Base-by-base conservation (phyloP, 1,140 invertebrate species). In the Globodera rostochiensis region DNA sequence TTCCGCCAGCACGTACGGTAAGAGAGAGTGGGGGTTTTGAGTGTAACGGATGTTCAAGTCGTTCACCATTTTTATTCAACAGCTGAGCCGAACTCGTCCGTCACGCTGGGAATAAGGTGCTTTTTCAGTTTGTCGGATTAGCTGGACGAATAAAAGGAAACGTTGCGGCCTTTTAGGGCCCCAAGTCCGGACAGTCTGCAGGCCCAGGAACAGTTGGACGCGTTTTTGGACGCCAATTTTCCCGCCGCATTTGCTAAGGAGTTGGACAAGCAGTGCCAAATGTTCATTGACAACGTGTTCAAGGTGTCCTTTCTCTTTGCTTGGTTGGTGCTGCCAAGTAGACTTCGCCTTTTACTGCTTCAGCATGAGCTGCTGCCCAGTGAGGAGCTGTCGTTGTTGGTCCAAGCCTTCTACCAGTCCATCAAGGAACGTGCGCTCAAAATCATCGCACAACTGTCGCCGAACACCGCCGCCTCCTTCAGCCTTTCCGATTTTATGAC, bases 401-500 rank as follows among this genome's bases (percentile, higher is more conserved):
- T 96, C 49, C 95, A 98, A 90, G 94, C 95, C 87, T 96, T 95
- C 88, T 98, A 98, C 90, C 93, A 94, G 90, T 92, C 92, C 69
- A 94, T 95, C 90, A 92, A 92, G 74, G 94, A 94, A 36, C 36
- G 74, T 25, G 25, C 80, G 11, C 19, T 80, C 19, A 83, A 86
- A 82, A 50, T 76, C 25, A 7, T 13, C 15, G 11, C 77, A 7
- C 46, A 53, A 49, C 21, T 36, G 25, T 45, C 57, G 5, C 57
- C 57, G 11, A 6, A 11, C 57, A 15, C 57, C 57, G 57, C 46
- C 67, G 78, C 46, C 25, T 47, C 57, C 13, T 86, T 74, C 21
- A 60, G 73, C 45, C n/a, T 71, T 7, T 73, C 64, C 15, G 67
- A 57, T 25, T 82, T 88, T 36, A 84, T 88, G 83, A 84, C 87